Conservation (phyloP, 2,113 vertebrate species). For the Neotragus pygmaeus region DNA sequence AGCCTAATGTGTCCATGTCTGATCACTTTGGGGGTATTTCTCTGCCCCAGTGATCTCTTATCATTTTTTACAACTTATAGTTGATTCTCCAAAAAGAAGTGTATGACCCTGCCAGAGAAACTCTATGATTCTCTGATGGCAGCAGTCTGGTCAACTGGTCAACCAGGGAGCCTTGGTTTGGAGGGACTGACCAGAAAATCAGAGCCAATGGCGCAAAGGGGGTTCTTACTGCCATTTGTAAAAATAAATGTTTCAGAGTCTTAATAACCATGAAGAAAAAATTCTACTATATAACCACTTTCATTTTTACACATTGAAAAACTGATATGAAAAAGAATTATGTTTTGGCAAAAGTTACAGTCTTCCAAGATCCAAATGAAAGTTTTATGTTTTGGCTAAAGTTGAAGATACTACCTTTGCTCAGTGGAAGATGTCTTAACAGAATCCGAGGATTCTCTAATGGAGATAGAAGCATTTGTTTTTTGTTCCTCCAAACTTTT, state of each 20-base stretch:
- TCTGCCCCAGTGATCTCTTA: not conserved
- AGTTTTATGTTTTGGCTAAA: not conserved
- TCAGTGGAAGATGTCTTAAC: not conserved
- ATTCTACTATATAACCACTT: not conserved
- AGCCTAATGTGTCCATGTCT: not conserved
- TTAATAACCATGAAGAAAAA: not conserved
- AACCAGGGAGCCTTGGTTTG: not conserved
- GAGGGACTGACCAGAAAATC: not conserved
- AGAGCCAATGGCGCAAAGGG: not conserved
- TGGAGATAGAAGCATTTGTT: not conserved
- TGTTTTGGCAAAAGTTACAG: not conserved
- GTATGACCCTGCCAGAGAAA: rapidly evolving
- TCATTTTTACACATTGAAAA: not conserved
- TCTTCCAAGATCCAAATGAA: not conserved
- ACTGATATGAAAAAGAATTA: not conserved
- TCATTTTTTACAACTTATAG: not conserved
- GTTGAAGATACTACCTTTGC: not conserved
- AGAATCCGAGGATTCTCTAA: not conserved
- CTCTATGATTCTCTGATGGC: not conserved
- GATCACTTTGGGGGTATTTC: not conserved
- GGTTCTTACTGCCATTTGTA: not conserved
- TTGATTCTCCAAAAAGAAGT: not conserved
- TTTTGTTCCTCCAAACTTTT: not conserved
- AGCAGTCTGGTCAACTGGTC: not conserved
- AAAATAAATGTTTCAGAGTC: not conserved